Conservation (phyloP, 1,140 invertebrate genomes). For the Andricus grossulariae region DNA sequence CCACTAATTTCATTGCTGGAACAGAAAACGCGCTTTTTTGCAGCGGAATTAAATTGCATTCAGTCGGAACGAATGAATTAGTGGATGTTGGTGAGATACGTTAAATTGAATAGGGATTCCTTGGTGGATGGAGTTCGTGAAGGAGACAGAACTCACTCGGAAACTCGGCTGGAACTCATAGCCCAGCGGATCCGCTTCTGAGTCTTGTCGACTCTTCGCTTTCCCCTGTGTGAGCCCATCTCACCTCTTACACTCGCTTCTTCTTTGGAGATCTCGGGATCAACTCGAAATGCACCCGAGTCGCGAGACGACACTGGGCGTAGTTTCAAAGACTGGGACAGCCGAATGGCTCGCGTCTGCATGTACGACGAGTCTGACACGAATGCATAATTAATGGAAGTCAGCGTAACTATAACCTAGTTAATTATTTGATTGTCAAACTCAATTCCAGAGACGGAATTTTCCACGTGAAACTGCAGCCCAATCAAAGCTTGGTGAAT, state of each 20-base stretch:
- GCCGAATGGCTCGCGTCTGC: constrained; percentile 25
- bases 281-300: too few relatives aligned
- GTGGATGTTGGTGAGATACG: constrained; percentile 40
- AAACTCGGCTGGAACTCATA: constrained; percentile 49
- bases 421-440: constrained; percentile 66
- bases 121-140: constrained; percentile 50
- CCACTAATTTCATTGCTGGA: too few relatives aligned
- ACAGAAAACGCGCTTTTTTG: too few relatives aligned
- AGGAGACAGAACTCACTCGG: constrained; percentile 52
- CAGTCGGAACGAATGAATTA: constrained; percentile 33
- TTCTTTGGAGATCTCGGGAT: too few relatives aligned
- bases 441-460: constrained; percentile 32
- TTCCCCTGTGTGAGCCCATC: background rate
- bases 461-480: constrained; percentile 21
- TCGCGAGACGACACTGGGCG: too few relatives aligned
- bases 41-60: background rate
- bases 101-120: constrained; percentile 60
- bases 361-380: constrained; percentile 51
- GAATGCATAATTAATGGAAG: constrained; percentile 63
- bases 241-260: too few relatives aligned
- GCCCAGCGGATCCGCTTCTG: constrained; percentile 39
- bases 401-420: constrained; percentile 61
- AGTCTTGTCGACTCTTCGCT: constrained; percentile 21
- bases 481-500: constrained; percentile 46
- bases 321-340: constrained; percentile 34